Percentiles rank a stretch among this genome's conserved stretches.
Conservation (phyloP, 2,888 invertebrate genomes). For the Drosophila mulleri region DNA sequence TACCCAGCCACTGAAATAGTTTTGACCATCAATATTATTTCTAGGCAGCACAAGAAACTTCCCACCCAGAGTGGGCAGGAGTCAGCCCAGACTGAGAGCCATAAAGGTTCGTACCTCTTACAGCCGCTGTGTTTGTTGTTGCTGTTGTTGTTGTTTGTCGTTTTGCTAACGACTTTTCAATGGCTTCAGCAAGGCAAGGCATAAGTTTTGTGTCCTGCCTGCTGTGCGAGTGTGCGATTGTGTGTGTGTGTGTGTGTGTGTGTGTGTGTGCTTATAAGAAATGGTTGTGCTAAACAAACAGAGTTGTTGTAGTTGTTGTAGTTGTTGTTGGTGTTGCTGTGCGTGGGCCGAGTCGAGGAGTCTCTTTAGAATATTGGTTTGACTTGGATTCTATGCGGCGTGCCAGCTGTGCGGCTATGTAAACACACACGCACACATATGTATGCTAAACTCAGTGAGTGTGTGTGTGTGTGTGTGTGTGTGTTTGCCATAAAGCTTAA, state of each 20-base stretch:
- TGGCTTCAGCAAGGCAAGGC: slow-evolving; percentile 68
- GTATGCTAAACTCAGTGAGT: slow-evolving; percentile 1
- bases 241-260: no score
- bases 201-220: slow-evolving; percentile 66
- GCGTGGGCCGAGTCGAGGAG: slow-evolving; percentile 27
- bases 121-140: not conserved
- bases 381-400: slow-evolving; percentile 53
- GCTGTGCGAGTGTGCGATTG: slow-evolving; percentile 19
- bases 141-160: slow-evolving; percentile 63
- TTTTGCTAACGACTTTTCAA: slow-evolving; percentile 80
- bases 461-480: slow-evolving; percentile 14
- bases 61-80: not conserved
- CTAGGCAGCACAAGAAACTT: slow-evolving; percentile 3
- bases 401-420: slow-evolving; percentile 68
- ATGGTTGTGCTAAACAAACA: slow-evolving; percentile 63
- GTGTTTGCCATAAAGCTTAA: slow-evolving; percentile 66
- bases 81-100: slow-evolving; percentile 5
- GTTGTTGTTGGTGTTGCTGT: slow-evolving; percentile 22
- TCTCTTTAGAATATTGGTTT: slow-evolving; percentile 73
- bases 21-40: slow-evolving; percentile 34
- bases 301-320: slow-evolving; percentile 21
- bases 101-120: slow-evolving; percentile 31
- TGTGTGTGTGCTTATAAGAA: slow-evolving; percentile 33
- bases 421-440: slow-evolving; percentile 31
- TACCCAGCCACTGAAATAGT: slow-evolving; percentile 22